Evolutionary conservation across 1,140 invertebrate genomes (phyloP), one percentile per base, ranked within the genome.

Genomic region (Orchesella cincta): DNA sequence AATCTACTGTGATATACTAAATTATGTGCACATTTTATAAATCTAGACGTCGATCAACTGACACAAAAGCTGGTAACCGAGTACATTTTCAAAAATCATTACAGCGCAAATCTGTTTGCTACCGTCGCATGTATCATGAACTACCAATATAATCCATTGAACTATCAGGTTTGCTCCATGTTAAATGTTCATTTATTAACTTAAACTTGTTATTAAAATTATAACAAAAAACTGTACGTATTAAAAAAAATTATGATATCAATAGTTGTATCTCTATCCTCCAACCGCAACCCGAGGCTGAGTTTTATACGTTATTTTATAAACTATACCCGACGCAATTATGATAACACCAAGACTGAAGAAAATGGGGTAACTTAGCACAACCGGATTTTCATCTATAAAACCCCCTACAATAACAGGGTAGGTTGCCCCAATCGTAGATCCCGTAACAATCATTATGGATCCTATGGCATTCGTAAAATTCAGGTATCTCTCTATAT

Each of bases 121-220:
- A 93, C 93, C 73, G 91, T 94, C 62, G 92, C 92, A 73, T 94
- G 93, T 84, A 92, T 93, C 85, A 94, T 94, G 93, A 92, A 93
- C 84, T 93, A 83, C 90, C 92, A 83, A 88, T 92, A 71, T 23
- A 93, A 93, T 83, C 93, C 93, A 18, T 93, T 93, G 91, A 92
- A 94, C 83, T 91, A 92, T 81, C 93, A 94, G 87, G 89, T 91
- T 1, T 94, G 92, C 84, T 90, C 91, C 20, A 91, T 94, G 81
- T 91, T 90, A 80, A 91, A 94, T 76, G 92, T n/a, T n/a, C n/a
- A n/a, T n/a, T n/a, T n/a, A n/a, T n/a, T n/a, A n/a, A n/a, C n/a
- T n/a, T n/a, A n/a, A n/a, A n/a, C n/a, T n/a, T n/a, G n/a, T n/a
- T n/a, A n/a, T n/a, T n/a, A n/a, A n/a, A n/a, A n/a, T n/a, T n/a